Base-by-base conservation (phyloP, 1,140 invertebrate genomes). In the Drosophila cardini region DNA sequence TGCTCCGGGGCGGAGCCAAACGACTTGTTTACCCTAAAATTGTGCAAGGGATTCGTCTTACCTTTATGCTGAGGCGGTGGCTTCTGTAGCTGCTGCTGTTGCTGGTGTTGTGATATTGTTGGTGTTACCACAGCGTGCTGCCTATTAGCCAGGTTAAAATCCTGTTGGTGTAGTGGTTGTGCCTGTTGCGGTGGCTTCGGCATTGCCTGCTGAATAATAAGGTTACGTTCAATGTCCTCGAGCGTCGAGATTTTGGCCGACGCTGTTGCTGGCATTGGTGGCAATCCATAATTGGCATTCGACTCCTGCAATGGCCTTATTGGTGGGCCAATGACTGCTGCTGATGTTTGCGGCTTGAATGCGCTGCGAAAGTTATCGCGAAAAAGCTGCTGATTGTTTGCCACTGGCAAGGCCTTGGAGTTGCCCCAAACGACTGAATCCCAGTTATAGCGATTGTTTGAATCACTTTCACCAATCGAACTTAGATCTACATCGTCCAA, bases 401-500 rank as follows among this genome's bases (percentile, higher is more conserved):
- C 30, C 30, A 76, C 55, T 7, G 32, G 50, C 30, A 71, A 56
- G 7, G 76, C 65, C 11, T 73, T 65, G 11, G 52, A 83, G 18
- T 26, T 26, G 21, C 93, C 91, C 93, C 94, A 94, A 10, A 94
- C 93, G 48, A 92, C 92, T 2, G 93, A 93, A 65, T 91, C 87
- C 21, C 91, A 61, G 18, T 78, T 91, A 5, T 91, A 62, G n/a
- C 92, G 76, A 30, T 75, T 82, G 53, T 43, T 72, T 9, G 40
- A 65, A 45, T 73, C 76, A 50, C 70, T 76, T 36, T 94, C 93
- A 55, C 93, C 92, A 26, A 82, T 90, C 11, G 76, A 63, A 43
- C 80, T 77, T 7, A 92, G 30, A 36, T 92, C 91, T n/a, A 93
- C 93, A 67, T 94, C 93, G 71, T 94, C 94, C 42, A 94, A 80